phyloP scores from a whole-genome alignment of 2,797 vertebrate species.

The Molossus alvarezi region DNA sequence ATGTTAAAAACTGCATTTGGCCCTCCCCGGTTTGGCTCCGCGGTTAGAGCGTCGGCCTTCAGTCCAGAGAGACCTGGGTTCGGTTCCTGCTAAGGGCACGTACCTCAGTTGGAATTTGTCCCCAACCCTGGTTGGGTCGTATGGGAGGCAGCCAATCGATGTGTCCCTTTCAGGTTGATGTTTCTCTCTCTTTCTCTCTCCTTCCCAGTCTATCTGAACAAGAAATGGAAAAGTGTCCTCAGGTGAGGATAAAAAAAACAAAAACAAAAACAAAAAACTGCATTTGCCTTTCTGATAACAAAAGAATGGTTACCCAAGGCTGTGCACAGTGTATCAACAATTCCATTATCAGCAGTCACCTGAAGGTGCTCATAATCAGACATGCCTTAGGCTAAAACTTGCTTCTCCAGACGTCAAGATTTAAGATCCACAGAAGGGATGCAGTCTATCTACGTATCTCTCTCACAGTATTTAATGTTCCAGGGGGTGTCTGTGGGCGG shows the following conservation, averaged over 20 bases:
- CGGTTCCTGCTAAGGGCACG: no score
- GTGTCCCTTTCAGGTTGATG: no score
- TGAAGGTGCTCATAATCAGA: constrained; percentile 63
- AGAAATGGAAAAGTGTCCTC: no score
- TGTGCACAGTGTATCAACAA: constrained; percentile 23
- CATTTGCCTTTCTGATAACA: constrained; percentile 70
- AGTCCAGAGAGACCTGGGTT: no score
- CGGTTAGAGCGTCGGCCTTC: no score
- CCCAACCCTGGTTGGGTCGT: no score
- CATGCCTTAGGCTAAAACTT: constrained; percentile 64
- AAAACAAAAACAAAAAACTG: not conserved
- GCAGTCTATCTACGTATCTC: not conserved
- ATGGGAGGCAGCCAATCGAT: no score
- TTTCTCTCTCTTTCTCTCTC: no score
- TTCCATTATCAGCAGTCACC: constrained; percentile 55
- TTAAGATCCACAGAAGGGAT: not conserved
- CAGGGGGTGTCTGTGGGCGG: not conserved
- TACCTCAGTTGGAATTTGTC: no score
- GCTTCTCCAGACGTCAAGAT: constrained; percentile 36
- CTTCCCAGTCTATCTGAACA: no score
- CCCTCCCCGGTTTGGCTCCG: no score
- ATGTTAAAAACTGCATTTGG: constrained; percentile 74
- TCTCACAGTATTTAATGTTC: constrained; percentile 35
- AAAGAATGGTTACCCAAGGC: constrained; percentile 69
- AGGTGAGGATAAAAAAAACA: no score